Base-by-base conservation (phyloP, 2,113 vertebrate species). In the Tachycineta bicolor region DNA sequence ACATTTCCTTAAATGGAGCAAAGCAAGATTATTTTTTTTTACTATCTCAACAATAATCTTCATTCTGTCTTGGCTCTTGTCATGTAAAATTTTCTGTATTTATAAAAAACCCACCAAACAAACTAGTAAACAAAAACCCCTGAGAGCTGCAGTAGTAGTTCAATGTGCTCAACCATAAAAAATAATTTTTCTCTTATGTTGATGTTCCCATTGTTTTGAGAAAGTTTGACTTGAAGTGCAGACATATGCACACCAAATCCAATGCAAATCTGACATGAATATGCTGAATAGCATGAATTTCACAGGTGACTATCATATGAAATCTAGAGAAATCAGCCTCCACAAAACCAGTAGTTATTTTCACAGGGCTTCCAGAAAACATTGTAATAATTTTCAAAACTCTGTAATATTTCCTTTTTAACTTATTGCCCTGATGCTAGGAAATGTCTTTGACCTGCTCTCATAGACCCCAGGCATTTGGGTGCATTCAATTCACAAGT, bases 251-350 rank as follows among this genome's bases (percentile, higher is more conserved):
- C 5, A 34, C 8, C 12, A 14, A 89, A 53, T 43, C 25, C 7
- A 52, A 6, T 29, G 14, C 22, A 67, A 65, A 5, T 39, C 24
- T 82, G 21, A 67, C 21, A 41, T 0, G 0, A 20, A 39, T 70
- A 39, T 16, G 25, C 3, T 37, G 65, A 85, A 79, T 23, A 26
- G 16, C 14, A 29, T 33, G 25, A 75, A 56, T 19, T 56, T 56
- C 29, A 60, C 12, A 69, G 16, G 2, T 46, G 31, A 64, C 12
- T 64, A 18, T 12, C 4, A 21, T 0, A 2, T n/a, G 10, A 8
- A 55, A 24, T 14, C 20, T 39, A 9, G 26, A 69, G 19, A 49
- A 64, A 41, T 37, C 22, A 52, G 22, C 41, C 52, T 70, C 37
- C 26, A 62, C 3, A 67, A 86, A 87, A 70, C 4, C 22, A n/a